Evolutionary conservation across 2,888 invertebrate genomes (phyloP).

Genomic region (Heliconius charithonia): DNA sequence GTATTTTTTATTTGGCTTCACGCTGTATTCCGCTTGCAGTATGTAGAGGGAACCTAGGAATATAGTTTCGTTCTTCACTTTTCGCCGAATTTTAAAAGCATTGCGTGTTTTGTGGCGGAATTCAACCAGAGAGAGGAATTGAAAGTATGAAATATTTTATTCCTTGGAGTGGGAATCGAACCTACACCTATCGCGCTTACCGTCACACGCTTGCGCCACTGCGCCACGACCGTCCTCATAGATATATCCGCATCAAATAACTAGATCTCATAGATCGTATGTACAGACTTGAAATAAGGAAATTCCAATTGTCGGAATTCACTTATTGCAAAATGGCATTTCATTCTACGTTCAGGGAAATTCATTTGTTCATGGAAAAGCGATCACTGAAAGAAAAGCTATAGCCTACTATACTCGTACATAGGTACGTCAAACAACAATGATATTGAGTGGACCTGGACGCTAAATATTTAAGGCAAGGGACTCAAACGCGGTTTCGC

Average conservation of each 20-base stretch:
- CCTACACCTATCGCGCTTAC: too few species aligned
- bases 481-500: neutral
- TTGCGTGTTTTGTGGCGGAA: too few species aligned
- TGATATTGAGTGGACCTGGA: neutral
- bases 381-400: slow-evolving; percentile 6
- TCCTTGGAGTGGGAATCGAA: too few species aligned
- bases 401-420: neutral
- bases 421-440: neutral
- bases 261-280: neutral
- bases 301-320: slow-evolving; percentile 19
- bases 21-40: too few species aligned
- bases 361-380: slow-evolving; percentile 6
- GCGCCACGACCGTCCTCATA: neutral
- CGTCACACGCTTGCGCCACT: too few species aligned
- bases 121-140: too few species aligned
- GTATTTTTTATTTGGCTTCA: too few species aligned
- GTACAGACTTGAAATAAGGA: slow-evolving; percentile 5
- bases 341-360: slow-evolving; percentile 1
- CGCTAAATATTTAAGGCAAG: neutral
- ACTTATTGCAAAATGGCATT: slow-evolving; percentile 17
- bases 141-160: too few species aligned
- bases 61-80: too few species aligned
- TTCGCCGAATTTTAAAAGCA: too few species aligned
- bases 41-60: too few species aligned
- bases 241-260: neutral